Conservation (phyloP, 2,113 vertebrate genomes). For the Neotoma lepida region DNA sequence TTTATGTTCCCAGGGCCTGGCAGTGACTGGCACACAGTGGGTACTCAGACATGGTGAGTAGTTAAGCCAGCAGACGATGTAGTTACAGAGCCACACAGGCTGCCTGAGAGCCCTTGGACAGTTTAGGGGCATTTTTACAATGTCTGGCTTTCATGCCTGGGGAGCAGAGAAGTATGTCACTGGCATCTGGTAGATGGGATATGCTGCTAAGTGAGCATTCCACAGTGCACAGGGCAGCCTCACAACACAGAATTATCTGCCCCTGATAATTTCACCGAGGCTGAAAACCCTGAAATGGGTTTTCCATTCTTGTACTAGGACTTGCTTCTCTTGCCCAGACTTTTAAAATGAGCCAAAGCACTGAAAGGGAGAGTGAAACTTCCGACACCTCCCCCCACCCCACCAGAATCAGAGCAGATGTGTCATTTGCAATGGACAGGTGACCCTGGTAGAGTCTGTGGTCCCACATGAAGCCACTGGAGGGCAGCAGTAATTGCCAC, state of each 20-base stretch:
- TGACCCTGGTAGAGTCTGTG: neutral
- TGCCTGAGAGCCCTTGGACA: neutral
- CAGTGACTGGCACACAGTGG: neutral
- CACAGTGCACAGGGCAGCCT: accelerated
- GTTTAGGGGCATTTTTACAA: neutral
- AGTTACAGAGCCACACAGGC: neutral
- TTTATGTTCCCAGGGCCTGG: neutral
- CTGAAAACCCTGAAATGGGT: neutral
- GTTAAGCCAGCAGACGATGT: neutral
- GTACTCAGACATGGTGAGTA: neutral
- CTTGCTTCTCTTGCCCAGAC: neutral
- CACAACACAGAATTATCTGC: neutral
- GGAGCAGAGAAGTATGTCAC: neutral
- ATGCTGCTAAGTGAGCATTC: accelerated
- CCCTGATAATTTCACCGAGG: neutral
- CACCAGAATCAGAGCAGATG: neutral
- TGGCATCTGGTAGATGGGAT: accelerated
- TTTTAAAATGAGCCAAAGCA: neutral
- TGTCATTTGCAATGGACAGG: neutral
- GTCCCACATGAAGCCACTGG: neutral
- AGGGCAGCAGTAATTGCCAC: slow-evolving; percentile 57
- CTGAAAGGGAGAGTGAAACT: neutral
- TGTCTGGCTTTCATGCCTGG: neutral
- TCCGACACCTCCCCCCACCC: neutral
- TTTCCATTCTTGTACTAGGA: neutral